These are phyloP conservation scores for Galagoides demidoff DNA, from an alignment of 2,797 vertebrate genomes.

Conservation along the genomic window DNA sequence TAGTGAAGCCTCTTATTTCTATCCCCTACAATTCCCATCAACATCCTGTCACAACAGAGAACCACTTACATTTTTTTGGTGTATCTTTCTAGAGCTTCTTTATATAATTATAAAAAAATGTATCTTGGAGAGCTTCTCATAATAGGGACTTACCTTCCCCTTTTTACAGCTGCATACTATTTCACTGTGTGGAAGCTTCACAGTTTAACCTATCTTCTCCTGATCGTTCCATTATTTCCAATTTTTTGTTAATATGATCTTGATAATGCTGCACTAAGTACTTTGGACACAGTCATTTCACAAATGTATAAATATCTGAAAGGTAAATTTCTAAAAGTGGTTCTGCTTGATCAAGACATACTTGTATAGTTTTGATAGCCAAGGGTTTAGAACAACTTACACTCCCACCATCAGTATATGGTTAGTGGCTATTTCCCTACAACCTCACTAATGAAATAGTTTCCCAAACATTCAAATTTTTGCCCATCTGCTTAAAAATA, in stretches of 20 bases:
- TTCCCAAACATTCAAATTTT: constrained; percentile 25
- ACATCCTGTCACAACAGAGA: background rate
- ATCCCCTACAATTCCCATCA: background rate
- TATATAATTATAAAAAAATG: background rate
- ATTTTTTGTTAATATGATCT: background rate
- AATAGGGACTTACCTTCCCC: background rate
- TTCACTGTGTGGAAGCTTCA: background rate
- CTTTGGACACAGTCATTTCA: background rate
- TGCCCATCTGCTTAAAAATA: background rate
- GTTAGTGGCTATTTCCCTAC: background rate
- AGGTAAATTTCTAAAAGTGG: background rate
- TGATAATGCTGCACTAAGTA: background rate
- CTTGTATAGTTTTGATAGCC: background rate
- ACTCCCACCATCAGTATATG: background rate
- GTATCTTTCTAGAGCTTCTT: constrained; percentile 22
- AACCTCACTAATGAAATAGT: background rate
- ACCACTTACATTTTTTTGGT: background rate
- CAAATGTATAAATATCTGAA: constrained; percentile 38
- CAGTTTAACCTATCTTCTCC: background rate
- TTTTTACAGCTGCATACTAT: background rate
- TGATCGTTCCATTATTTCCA: background rate
- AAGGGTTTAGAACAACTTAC: background rate
- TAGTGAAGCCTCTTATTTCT: background rate
- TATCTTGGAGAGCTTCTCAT: constrained; percentile 7
- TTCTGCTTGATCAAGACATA: background rate